These are phyloP conservation scores for Bolborhynchus lineola DNA, from an alignment of 2,113 vertebrate species.

Conservation along the genomic window DNA sequence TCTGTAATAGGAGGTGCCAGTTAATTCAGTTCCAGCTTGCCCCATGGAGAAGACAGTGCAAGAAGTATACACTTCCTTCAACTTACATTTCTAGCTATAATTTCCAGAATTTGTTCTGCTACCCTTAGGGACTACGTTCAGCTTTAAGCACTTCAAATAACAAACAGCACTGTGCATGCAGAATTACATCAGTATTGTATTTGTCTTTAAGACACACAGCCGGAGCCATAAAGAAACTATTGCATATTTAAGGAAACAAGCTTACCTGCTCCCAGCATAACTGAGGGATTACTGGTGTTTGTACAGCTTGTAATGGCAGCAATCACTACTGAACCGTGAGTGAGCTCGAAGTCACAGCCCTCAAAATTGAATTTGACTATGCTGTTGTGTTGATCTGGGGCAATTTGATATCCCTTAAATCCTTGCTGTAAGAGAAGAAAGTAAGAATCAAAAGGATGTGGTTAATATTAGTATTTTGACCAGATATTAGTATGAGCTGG, in stretches of 20 bases:
- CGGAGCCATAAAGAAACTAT: neutral
- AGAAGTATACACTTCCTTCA: neutral
- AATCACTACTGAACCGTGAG: conserved; percentile 94
- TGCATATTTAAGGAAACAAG: neutral
- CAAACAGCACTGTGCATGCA: neutral
- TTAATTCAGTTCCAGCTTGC: neutral
- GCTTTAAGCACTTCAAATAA: neutral
- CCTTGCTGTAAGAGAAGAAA: conserved; percentile 82
- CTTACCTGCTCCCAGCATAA: conserved; percentile 96
- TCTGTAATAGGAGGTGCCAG: neutral
- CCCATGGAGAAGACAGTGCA: neutral
- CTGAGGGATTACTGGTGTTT: conserved; percentile 98
- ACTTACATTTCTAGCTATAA: neutral
- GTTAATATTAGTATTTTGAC: neutral
- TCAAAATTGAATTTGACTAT: conserved; percentile 81
- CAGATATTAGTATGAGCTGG: neutral
- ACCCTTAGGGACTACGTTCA: neutral
- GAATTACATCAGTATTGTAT: neutral
- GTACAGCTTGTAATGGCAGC: conserved; percentile 99
- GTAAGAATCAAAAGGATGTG: neutral
- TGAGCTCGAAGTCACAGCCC: conserved; percentile 76
- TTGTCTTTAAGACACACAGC: neutral
- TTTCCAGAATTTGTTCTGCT: neutral
- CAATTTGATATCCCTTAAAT: conserved; percentile 95
- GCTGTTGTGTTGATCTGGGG: conserved; percentile 71